These are phyloP conservation scores for Aphelocoma californica DNA, from an alignment of 2,797 vertebrate genomes.

Conservation along the genomic window DNA sequence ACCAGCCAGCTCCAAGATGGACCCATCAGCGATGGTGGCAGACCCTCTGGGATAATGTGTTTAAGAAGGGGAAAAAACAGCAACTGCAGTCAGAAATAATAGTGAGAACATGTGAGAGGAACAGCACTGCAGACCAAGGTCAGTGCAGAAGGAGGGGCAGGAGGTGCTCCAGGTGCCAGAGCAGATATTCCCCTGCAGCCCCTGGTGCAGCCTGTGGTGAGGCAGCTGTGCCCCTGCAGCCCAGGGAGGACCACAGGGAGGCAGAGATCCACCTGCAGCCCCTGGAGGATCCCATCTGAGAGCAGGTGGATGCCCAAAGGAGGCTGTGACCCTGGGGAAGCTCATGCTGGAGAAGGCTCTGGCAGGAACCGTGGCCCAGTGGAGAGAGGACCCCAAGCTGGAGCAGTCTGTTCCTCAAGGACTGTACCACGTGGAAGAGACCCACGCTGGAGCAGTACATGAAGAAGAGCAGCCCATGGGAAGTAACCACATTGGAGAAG, in stretches of 20 bases:
- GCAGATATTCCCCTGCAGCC: neutral
- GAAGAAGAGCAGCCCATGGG: neutral
- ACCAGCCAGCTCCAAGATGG: fast-evolving
- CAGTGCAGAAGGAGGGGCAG: neutral
- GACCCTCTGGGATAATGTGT: neutral
- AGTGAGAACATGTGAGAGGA: neutral
- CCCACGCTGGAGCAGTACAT: neutral
- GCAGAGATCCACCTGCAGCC: neutral
- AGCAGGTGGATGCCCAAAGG: neutral
- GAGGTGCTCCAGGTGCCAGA: fast-evolving
- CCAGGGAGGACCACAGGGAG: fast-evolving
- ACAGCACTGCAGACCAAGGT: neutral
- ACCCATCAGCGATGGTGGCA: fast-evolving
- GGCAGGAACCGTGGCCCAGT: neutral
- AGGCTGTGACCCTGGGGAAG: neutral
- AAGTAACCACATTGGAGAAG: neutral
- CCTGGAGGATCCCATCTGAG: no score
- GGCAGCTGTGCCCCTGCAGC: neutral
- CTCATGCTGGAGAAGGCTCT: fast-evolving
- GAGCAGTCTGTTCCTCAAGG: neutral
- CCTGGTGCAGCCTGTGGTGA: fast-evolving
- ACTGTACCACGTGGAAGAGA: neutral
- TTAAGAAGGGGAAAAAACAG: neutral
- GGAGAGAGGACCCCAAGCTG: neutral
- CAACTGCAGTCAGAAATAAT: neutral